Evolutionary conservation across 2,888 invertebrate species (phyloP).

Genomic region (Hyles lineata): DNA sequence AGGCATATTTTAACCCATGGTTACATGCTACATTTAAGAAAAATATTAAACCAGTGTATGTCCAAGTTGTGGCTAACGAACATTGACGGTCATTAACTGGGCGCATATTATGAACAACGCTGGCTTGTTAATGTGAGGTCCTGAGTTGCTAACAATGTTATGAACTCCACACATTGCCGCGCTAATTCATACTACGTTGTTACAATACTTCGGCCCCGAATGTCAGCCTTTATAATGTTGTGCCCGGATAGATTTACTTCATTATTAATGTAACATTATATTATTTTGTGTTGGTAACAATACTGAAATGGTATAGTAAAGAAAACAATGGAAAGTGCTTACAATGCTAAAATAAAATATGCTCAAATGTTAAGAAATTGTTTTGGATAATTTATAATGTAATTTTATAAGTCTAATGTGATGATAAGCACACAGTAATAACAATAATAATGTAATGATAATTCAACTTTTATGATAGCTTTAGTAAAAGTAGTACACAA

Average conservation of each 20-base stretch:
- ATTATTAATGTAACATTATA: conserved; percentile 1
- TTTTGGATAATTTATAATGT: too few species aligned
- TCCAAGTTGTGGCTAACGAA: neutral
- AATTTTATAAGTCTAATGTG: too few species aligned
- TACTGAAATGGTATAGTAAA: neutral
- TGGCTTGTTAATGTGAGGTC: conserved; percentile 12
- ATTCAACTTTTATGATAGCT: too few species aligned
- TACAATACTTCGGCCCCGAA: conserved; percentile 36
- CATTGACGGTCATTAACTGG: conserved; percentile 9
- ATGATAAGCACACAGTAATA: too few species aligned
- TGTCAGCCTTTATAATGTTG: conserved; percentile 13
- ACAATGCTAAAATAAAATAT: too few species aligned
- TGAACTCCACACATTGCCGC: conserved; percentile 37
- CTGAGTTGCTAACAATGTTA: conserved; percentile 32
- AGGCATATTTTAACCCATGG: neutral
- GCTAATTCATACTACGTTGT: conserved; percentile 40
- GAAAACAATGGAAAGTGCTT: too few species aligned
- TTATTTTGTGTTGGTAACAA: neutral
- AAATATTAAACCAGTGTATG: neutral
- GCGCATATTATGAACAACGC: conserved; percentile 4
- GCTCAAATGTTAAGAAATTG: too few species aligned
- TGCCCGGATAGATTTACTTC: conserved; percentile 31
- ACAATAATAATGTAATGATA: too few species aligned
- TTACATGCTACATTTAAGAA: neutral
- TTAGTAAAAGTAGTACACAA: too few species aligned